These are phyloP conservation scores for Eudorcas thomsonii DNA, from an alignment of 2,113 vertebrate genomes.

Conservation along the genomic window DNA sequence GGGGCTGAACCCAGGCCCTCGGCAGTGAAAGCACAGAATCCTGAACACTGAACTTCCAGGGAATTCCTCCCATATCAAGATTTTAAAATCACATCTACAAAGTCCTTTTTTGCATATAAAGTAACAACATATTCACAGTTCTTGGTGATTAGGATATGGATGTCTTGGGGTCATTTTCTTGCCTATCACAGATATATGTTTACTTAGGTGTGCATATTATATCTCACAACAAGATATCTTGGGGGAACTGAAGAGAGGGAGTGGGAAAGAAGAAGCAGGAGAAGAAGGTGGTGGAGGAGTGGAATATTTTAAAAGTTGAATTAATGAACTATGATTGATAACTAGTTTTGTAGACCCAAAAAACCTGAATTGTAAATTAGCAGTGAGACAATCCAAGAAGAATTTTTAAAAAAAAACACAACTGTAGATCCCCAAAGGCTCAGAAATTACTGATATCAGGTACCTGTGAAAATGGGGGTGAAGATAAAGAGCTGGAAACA, in stretches of 20 bases:
- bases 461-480: not conserved
- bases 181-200: not conserved
- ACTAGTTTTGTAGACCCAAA: not conserved
- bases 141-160: not conserved
- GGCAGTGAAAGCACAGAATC: not conserved
- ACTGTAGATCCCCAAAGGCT: not conserved
- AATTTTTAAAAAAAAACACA: not conserved
- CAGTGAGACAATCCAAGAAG: not conserved
- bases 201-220: not conserved
- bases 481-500: not conserved
- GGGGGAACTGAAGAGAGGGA: not conserved
- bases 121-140: not conserved
- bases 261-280: not conserved
- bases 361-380: not conserved
- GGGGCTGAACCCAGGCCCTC: not conserved
- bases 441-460: not conserved
- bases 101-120: not conserved
- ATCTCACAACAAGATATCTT: not conserved
- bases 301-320: not conserved
- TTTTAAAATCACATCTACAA: not conserved
- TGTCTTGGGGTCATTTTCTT: not conserved
- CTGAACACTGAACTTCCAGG: not conserved
- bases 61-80: not conserved
- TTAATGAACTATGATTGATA: not conserved
- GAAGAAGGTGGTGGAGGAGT: not conserved